A percentile compares a stretch with the other conserved stretches of the same genome.
phyloP scores from a whole-genome alignment of 2,888 invertebrate genomes.

The Euphydryas editha region DNA sequence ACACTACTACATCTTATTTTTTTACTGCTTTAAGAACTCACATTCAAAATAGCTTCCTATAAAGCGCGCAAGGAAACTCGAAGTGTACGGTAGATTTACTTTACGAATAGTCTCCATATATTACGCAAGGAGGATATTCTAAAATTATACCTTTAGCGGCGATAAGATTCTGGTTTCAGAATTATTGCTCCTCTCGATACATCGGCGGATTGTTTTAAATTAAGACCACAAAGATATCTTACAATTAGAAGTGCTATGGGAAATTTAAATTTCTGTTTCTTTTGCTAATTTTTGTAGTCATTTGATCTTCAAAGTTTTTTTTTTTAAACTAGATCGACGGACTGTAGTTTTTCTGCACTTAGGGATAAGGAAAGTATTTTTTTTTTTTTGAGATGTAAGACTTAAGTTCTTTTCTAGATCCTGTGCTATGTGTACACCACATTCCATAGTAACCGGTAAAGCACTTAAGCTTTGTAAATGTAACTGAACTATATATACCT shows the following conservation, averaged over 20 bases:
- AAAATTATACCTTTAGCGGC: conserved; percentile 33
- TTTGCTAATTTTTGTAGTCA: background rate
- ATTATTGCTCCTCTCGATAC: conserved; percentile 39
- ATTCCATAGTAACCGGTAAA: too few relatives aligned
- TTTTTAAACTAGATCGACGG: too few relatives aligned
- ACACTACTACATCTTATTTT: too few relatives aligned
- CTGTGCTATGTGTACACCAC: too few relatives aligned
- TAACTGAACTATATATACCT: too few relatives aligned
- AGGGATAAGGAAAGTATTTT: too few relatives aligned
- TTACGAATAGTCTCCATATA: conserved; percentile 33
- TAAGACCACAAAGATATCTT: conserved; percentile 1
- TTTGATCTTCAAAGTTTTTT: too few relatives aligned
- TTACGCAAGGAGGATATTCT: conserved; percentile 35
- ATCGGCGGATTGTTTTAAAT: conserved; percentile 51
- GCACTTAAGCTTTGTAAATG: too few relatives aligned
- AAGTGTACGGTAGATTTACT: conserved; percentile 23
- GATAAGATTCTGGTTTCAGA: conserved; percentile 42
- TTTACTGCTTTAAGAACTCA: too few relatives aligned
- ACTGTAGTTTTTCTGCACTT: too few relatives aligned
- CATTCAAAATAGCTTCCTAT: conserved; percentile 22
- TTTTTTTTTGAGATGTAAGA: too few relatives aligned
- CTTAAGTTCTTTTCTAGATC: too few relatives aligned
- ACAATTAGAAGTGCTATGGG: background rate
- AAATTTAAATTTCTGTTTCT: background rate
- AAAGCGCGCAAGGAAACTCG: background rate